Percentiles rank a stretch among this genome's conserved stretches.
These are phyloP conservation scores for Achlya flavicornis DNA, from an alignment of 2,888 invertebrate genomes.

Conservation along the genomic window DNA sequence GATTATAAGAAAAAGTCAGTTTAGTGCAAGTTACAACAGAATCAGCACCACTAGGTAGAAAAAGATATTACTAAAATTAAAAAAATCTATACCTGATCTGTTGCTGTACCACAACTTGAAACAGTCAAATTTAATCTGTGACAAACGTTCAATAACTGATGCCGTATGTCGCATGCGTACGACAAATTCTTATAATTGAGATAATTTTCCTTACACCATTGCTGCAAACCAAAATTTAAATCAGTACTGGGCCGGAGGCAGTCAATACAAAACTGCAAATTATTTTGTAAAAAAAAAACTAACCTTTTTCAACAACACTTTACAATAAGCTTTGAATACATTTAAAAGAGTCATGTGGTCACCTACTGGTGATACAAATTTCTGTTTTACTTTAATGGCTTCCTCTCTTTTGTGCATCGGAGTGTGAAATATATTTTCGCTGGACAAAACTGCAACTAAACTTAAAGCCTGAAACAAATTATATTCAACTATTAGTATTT, in stretches of 20 bases:
- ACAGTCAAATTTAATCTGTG: constrained; percentile 84
- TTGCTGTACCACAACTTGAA: constrained; percentile 86
- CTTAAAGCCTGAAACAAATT: constrained; percentile 86
- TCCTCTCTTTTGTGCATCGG: constrained; percentile 90
- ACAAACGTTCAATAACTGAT: constrained; percentile 90
- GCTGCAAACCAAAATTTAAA: constrained; percentile 65
- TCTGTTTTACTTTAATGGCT: constrained; percentile 88
- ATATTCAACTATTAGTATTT: neutral
- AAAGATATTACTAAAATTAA: neutral
- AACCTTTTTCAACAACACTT: constrained; percentile 87
- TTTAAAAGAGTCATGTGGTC: constrained; percentile 97
- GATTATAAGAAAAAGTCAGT: too few species aligned
- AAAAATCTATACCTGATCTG: constrained; percentile 82
- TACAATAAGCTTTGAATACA: constrained; percentile 91
- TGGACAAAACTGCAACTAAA: constrained; percentile 93
- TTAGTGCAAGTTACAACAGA: too few species aligned
- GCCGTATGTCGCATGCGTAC: constrained; percentile 91
- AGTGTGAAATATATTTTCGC: constrained; percentile 92
- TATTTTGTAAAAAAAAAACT: constrained; percentile 16
- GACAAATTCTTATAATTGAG: constrained; percentile 92
- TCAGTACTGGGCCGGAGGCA: neutral
- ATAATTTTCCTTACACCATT: constrained; percentile 96
- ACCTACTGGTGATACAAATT: constrained; percentile 93
- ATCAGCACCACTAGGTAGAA: too few species aligned
- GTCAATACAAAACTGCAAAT: neutral